A percentile compares a stretch with the other conserved stretches of the same genome.
phyloP scores from a whole-genome alignment of 2,113 vertebrate genomes.

The Mugil cephalus region DNA sequence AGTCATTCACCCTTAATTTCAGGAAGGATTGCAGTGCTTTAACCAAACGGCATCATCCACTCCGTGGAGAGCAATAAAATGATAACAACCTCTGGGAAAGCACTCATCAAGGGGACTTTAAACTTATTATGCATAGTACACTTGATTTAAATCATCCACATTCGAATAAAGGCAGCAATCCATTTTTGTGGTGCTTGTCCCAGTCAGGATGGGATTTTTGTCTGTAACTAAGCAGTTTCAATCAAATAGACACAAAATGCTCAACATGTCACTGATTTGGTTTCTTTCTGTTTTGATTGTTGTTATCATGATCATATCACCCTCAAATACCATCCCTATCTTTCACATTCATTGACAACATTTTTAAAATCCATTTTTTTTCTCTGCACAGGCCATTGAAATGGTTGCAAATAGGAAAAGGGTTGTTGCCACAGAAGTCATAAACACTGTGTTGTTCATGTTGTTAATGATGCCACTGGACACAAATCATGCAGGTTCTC shows the following conservation, averaged over 20 bases:
- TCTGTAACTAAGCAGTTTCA: background rate
- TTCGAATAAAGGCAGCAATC: slow-evolving; percentile 14
- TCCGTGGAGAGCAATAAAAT: slow-evolving; percentile 33
- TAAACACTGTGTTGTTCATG: too few species aligned
- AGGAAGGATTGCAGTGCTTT: slow-evolving; percentile 16
- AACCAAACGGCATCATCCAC: slow-evolving; percentile 6
- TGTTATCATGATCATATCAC: too few species aligned
- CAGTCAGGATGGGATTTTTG: background rate
- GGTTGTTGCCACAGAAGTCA: too few species aligned
- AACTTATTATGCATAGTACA: slow-evolving; percentile 28
- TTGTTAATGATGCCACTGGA: too few species aligned
- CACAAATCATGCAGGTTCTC: too few species aligned
- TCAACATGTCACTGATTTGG: background rate
- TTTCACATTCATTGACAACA: background rate
- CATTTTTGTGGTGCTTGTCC: slow-evolving; percentile 12
- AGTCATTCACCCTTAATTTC: slow-evolving; percentile 41
- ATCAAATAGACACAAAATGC: background rate
- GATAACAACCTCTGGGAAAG: slow-evolving; percentile 18
- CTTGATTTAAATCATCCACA: slow-evolving; percentile 32
- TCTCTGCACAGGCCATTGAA: too few species aligned
- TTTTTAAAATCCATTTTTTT: too few species aligned
- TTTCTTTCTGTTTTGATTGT: slow-evolving; percentile 3
- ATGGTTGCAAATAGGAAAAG: too few species aligned
- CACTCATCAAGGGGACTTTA: slow-evolving; percentile 21
- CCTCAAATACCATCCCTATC: background rate